Evolutionary conservation across 2,888 invertebrate genomes (phyloP), one percentile per base, ranked within the genome.

Genomic region (Chirona hameri): DNA sequence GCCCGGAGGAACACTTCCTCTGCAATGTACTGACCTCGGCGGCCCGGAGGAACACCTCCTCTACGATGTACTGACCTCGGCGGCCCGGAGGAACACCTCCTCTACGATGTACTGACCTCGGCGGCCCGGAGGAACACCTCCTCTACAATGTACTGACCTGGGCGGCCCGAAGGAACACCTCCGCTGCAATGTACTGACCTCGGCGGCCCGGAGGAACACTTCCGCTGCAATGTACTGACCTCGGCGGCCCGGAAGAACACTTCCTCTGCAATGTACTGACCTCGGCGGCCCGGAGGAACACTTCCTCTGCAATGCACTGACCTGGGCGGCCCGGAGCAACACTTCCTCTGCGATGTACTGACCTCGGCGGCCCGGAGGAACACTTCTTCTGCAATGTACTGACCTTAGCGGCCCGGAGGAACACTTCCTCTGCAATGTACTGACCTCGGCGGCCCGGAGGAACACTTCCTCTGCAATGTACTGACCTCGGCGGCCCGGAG

Each of bases 81-180:
- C 97, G 24, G 99, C 96, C 82, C 95, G 92, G 81, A 99, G 90
- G 91, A 99, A 99, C 89, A 98, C 91, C 84, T 94, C 93, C 87
- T 5, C 39, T 39, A 7, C 39, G 7, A 7, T 10, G 10, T 21
- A 83, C 83, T 82, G 57, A 85, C 91, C 92, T 95, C 84, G 48
- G 99, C 97, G 24, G 99, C 96, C 82, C 95, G 92, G 81, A 99
- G 90, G 91, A 99, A 99, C 89, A 98, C 91, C 84, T 94, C 93
- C 87, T 5, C 39, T 39, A 7, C 39, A 39, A 39, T 39, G 1
- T 24, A 83, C 83, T 81, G 55, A 85, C 91, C 92, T 95, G 83
- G 55, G 99, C 97, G 24, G 99, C 96, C 82, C 95, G 92, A 81
- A 99, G 90, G 91, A 99, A 99, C 89, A 98, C 91, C 84, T 94